Evolutionary conservation across 2,888 invertebrate genomes (phyloP).

Genomic region (Caprella mutica): DNA sequence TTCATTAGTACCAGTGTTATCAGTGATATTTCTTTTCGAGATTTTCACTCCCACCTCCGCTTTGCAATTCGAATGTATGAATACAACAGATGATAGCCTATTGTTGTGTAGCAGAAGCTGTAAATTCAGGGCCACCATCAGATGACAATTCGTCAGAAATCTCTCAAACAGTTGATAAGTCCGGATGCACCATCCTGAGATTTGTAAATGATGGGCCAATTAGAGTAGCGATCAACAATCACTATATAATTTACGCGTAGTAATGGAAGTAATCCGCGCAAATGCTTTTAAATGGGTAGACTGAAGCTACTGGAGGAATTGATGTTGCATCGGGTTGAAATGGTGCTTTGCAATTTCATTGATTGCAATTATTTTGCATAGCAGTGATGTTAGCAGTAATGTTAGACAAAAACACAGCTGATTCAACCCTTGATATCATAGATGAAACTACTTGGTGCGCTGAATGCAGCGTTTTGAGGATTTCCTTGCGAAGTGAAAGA

Average conservation of each 20-base stretch:
- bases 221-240: conserved; percentile 5
- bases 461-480: conserved; percentile 7
- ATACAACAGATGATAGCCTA: conserved; percentile 6
- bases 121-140: conserved; percentile 16
- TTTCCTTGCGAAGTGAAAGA: not conserved
- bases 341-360: conserved; percentile 10
- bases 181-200: not conserved
- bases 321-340: conserved; percentile 17
- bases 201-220: conserved; percentile 13
- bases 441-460: conserved; percentile 12
- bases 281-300: conserved; percentile 14
- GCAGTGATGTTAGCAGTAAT: conserved; percentile 7
- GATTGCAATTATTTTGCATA: not conserved
- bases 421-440: conserved; percentile 4
- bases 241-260: conserved; percentile 9
- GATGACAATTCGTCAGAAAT: conserved; percentile 13
- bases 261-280: conserved; percentile 10
- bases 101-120: conserved; percentile 4
- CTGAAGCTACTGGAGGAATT: not conserved
- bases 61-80: conserved; percentile 13
- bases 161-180: conserved; percentile 6
- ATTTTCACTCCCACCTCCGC: conserved; percentile 14
- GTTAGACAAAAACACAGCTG: conserved; percentile 13
- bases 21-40: conserved; percentile 8
- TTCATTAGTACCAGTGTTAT: conserved; percentile 9